Percentiles rank a stretch among this genome's conserved stretches.
These are phyloP conservation scores for Sesia bembeciformis DNA, from an alignment of 2,888 invertebrate species.

Conservation along the genomic window DNA sequence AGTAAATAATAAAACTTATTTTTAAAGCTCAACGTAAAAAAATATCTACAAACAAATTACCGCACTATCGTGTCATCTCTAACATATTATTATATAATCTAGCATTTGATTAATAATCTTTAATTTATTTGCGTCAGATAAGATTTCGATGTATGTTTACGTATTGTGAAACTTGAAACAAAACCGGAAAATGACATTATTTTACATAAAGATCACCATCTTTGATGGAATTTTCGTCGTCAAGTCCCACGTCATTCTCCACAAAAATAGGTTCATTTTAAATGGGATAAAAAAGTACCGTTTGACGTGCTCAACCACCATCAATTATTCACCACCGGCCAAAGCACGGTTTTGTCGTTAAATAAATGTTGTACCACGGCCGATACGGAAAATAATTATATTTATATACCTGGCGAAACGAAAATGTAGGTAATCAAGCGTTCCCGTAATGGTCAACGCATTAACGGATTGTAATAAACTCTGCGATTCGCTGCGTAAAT, in stretches of 20 bases:
- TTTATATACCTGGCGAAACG: constrained; percentile 5
- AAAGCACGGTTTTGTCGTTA: constrained; percentile 20
- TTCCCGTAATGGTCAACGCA: neutral
- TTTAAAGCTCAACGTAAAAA: too few relatives aligned
- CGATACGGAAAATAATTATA: constrained; percentile 16
- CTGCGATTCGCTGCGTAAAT: constrained; percentile 5
- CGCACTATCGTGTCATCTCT: too few relatives aligned
- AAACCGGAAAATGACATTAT: too few relatives aligned
- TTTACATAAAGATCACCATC: too few relatives aligned
- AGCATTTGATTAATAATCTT: too few relatives aligned
- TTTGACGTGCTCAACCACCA: constrained; percentile 35
- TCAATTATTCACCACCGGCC: constrained; percentile 44
- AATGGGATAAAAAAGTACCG: constrained; percentile 40
- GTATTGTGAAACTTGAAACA: too few relatives aligned
- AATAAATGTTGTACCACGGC: constrained; percentile 11
- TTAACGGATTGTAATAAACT: constrained; percentile 4
- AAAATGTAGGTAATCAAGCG: constrained; percentile 17
- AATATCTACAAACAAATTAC: too few relatives aligned
- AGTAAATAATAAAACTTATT: too few relatives aligned
- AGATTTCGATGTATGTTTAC: too few relatives aligned
- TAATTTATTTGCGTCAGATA: too few relatives aligned
- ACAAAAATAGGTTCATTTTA: constrained; percentile 35
- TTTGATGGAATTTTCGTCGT: too few relatives aligned
- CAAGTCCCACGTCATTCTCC: neutral
- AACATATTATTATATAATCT: too few relatives aligned